Conservation (phyloP, 2,888 invertebrate species). For the Drosophila cracens region DNA sequence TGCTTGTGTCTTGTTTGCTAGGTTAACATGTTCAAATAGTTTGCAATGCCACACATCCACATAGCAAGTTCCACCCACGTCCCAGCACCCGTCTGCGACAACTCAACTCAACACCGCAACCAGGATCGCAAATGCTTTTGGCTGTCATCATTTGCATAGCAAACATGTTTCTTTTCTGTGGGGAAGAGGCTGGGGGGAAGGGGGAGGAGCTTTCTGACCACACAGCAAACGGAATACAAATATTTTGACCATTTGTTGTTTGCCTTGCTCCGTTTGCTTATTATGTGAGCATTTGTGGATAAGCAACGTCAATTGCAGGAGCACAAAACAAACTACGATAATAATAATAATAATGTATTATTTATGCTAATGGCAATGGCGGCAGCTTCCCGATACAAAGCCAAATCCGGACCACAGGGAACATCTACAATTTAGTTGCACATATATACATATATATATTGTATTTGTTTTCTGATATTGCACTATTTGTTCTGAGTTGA, state of each 20-base stretch:
- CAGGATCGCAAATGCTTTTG: conserved; percentile 21
- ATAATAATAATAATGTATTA: conserved; percentile 46
- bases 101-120: not conserved
- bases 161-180: conserved; percentile 46
- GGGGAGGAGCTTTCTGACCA: not conserved
- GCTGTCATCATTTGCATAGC: conserved; percentile 67
- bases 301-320: conserved; percentile 22
- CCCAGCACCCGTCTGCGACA: not conserved
- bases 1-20: conserved; percentile 31
- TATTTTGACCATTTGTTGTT: conserved; percentile 50
- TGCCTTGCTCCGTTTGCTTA: conserved; percentile 32
- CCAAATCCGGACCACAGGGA: conserved; percentile 26
- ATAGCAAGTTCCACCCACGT: not conserved
- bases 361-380: conserved; percentile 50
- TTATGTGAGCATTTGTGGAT: conserved; percentile 61
- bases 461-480: not conserved
- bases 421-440: conserved; percentile 32
- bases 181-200: not conserved
- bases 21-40: conserved; percentile 36
- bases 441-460: not conserved
- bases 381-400: conserved; percentile 18
- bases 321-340: conserved; percentile 19
- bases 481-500: conserved; percentile 2
- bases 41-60: conserved; percentile 15
- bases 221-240: conserved; percentile 31